Percentiles rank a stretch among this genome's conserved stretches.
Conservation (phyloP, 2,113 vertebrate species). For the Spheniscus mendiculus region DNA sequence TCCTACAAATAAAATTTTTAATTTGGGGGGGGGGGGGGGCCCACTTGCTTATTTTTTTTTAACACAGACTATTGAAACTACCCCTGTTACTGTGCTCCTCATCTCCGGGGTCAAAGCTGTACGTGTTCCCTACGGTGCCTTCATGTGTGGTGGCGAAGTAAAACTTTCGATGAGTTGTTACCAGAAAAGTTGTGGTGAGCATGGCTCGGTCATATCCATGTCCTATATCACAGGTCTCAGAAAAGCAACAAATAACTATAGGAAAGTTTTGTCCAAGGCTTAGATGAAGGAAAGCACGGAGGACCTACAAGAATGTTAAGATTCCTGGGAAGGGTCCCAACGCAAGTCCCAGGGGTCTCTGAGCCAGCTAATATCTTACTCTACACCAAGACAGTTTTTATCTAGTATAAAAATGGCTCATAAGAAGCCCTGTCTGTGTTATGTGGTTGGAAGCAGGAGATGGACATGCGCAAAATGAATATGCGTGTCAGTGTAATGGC, state of each 20-base stretch:
- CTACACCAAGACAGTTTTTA: too few relatives aligned
- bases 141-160: background rate
- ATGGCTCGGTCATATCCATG: background rate
- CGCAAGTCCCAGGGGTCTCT: background rate
- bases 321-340: background rate
- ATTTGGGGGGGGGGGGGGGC: too few relatives aligned
- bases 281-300: background rate
- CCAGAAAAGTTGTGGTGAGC: background rate
- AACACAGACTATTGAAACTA: background rate
- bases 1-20: background rate
- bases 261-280: background rate
- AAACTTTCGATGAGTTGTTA: background rate
- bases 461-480: background rate
- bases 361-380: too few relatives aligned
- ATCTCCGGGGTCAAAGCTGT: background rate
- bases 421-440: background rate
- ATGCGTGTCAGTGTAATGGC: rapidly evolving
- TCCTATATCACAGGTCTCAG: too few relatives aligned
- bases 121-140: rapidly evolving
- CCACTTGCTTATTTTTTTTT: too few relatives aligned
- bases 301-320: background rate
- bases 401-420: background rate
- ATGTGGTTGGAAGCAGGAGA: background rate
- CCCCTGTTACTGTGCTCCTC: background rate
- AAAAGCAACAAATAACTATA: background rate